Conservation (phyloP, 2,888 invertebrate species). For the Smittia aterrima region DNA sequence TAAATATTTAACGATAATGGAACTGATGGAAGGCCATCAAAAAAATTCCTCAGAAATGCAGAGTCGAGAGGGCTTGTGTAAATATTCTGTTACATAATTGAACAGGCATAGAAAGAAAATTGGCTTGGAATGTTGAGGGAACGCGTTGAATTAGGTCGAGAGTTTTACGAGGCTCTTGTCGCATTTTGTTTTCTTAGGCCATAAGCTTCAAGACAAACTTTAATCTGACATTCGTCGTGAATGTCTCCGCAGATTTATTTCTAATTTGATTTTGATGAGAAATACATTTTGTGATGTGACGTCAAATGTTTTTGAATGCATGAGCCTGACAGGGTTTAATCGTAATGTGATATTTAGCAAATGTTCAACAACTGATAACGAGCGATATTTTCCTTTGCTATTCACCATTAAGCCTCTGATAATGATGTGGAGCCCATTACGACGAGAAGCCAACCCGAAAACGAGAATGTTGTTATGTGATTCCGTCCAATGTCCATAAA, state of each 20-base stretch:
- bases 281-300: too few relatives aligned
- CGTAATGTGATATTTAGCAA: conserved; percentile 6
- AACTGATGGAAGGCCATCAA: conserved; percentile 3
- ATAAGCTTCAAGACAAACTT: too few relatives aligned
- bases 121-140: too few relatives aligned
- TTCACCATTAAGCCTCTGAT: conserved; percentile 3
- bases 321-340: neutral
- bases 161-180: too few relatives aligned
- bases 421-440: conserved; percentile 6
- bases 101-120: neutral
- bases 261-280: too few relatives aligned
- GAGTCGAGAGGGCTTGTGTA: neutral
- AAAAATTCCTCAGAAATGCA: neutral
- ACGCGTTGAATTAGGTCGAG: too few relatives aligned
- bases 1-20: conserved; percentile 11
- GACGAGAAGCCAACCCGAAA: neutral
- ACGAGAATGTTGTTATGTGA: neutral
- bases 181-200: too few relatives aligned
- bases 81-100: neutral
- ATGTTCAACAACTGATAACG: conserved; percentile 11
- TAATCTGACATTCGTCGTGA: too few relatives aligned
- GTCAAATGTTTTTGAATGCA: too few relatives aligned
- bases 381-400: neutral
- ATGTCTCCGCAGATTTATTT: too few relatives aligned
- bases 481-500: conserved; percentile 7